These are phyloP conservation scores for Sebastes aleutianus DNA, from an alignment of 2,797 vertebrate genomes.

Conservation along the genomic window DNA sequence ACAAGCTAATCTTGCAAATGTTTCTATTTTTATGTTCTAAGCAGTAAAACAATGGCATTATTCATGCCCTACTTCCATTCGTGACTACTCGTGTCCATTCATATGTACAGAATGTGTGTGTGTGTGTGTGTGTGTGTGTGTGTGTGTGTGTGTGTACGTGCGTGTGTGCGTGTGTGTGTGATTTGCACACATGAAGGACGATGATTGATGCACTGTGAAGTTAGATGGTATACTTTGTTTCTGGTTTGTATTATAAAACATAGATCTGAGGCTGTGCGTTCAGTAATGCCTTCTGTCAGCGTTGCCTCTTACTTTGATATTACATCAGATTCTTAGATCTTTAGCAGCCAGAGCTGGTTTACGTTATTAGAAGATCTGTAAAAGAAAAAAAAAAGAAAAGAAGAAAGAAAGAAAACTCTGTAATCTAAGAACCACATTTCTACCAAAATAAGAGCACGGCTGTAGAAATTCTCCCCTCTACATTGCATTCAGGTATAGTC, in stretches of 20 bases:
- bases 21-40: background rate
- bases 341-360: constrained; percentile 22
- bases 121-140: no score
- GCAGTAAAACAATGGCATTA: constrained; percentile 4
- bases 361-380: constrained; percentile 9
- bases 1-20: background rate
- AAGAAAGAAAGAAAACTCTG: background rate
- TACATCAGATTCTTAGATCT: constrained; percentile 65
- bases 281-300: constrained; percentile 30
- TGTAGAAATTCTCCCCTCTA: background rate
- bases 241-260: constrained; percentile 42
- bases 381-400: background rate
- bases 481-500: background rate
- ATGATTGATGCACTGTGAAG: constrained; percentile 3
- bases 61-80: constrained; percentile 13
- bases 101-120: background rate
- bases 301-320: constrained; percentile 42
- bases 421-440: constrained; percentile 30
- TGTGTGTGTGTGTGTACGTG: no score
- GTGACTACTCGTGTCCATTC: background rate
- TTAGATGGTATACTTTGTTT: constrained; percentile 13
- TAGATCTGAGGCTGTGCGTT: constrained; percentile 19
- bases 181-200: background rate
- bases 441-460: background rate
- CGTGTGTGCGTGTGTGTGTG: background rate